Evolutionary conservation across 2,797 vertebrate genomes (phyloP).

Genomic region (Pseudotriccus pelzelni): DNA sequence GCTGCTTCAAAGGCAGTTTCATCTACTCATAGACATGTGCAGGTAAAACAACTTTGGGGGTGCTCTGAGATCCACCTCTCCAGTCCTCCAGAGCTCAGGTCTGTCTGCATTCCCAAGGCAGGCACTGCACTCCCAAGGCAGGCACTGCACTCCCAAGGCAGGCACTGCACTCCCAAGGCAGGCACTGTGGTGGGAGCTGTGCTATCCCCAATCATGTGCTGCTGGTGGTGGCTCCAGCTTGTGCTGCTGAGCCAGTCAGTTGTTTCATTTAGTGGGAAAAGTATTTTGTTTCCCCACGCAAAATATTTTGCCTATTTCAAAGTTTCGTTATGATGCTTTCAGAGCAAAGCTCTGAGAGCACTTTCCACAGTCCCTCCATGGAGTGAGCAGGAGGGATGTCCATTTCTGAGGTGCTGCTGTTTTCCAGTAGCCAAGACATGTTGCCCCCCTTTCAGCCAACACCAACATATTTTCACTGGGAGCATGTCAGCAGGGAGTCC

Average conservation of each 20-base stretch:
- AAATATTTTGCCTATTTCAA: background rate
- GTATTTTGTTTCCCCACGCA: background rate
- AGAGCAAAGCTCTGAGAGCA: background rate
- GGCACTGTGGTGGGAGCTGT: background rate
- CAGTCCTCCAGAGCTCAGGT: background rate
- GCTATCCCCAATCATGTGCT: background rate
- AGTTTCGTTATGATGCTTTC: background rate
- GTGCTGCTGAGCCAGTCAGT: background rate
- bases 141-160: background rate
- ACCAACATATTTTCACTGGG: conserved; percentile 32
- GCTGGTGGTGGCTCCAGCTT: background rate
- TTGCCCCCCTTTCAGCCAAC: background rate
- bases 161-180: background rate
- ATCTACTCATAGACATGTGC: rapidly evolving
- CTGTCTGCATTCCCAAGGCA: background rate
- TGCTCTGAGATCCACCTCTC: background rate
- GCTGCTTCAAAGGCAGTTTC: background rate
- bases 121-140: background rate
- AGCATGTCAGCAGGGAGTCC: conserved; percentile 51
- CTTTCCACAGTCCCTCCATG: background rate
- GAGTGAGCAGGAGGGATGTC: background rate
- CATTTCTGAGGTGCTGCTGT: background rate
- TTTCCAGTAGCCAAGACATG: conserved; percentile 22
- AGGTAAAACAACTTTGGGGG: background rate
- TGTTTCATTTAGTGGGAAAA: background rate